A percentile compares a stretch with the other conserved stretches of the same genome.
Conservation (phyloP, 2,113 vertebrate genomes). For the Alouatta palliata region DNA sequence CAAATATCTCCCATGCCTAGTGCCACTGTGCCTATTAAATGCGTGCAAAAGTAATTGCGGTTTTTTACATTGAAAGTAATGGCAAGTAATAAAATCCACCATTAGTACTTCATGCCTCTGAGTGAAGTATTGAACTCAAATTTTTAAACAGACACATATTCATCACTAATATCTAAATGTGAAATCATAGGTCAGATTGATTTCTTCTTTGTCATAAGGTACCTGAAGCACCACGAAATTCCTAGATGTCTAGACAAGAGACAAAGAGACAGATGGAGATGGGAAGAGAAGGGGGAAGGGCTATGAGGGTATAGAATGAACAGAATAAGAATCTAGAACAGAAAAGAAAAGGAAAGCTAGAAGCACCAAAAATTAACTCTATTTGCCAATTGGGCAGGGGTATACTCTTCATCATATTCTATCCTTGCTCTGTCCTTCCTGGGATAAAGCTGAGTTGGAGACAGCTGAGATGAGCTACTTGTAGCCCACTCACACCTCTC, state of each 20-base stretch:
- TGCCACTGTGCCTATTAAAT: background rate
- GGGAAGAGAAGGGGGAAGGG: background rate
- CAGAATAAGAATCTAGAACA: conserved; percentile 31
- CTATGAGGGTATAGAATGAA: background rate
- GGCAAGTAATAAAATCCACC: background rate
- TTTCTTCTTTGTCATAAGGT: conserved; percentile 54
- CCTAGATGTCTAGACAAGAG: conserved; percentile 46
- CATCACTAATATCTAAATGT: conserved; percentile 27
- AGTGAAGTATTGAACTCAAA: background rate
- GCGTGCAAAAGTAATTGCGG: no score
- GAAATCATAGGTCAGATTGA: conserved; percentile 49
- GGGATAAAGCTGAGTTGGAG: conserved; percentile 35
- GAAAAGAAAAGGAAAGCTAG: conserved; percentile 37
- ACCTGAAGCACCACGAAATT: conserved; percentile 19
- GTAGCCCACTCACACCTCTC: background rate
- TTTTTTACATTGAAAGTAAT: no score
- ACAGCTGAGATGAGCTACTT: background rate
- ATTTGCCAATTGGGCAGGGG: background rate
- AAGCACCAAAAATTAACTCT: conserved; percentile 3
- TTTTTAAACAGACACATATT: conserved; percentile 43
- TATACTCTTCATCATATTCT: background rate
- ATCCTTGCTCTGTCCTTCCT: background rate
- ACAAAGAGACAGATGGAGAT: background rate
- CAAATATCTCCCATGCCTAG: background rate
- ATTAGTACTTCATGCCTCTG: conserved; percentile 26